Conservation (phyloP, 2,888 invertebrate species). For the Elgonia sp. region DNA sequence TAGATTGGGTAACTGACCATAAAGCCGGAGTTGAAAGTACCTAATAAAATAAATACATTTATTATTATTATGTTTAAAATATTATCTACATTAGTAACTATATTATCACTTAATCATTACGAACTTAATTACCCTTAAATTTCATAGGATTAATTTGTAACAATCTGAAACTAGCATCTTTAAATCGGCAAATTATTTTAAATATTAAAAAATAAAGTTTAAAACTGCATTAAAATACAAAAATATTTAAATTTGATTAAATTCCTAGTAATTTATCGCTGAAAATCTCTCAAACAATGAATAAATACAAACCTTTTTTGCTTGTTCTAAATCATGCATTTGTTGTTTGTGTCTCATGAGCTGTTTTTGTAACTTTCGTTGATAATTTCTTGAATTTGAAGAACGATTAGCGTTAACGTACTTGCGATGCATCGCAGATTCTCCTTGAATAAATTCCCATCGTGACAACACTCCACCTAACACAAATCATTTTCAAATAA, state of each 20-base stretch:
- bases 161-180: too few species aligned
- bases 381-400: slow-evolving; percentile 88
- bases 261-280: too few species aligned
- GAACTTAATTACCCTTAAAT: too few species aligned
- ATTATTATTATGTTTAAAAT: not conserved
- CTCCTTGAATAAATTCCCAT: slow-evolving; percentile 97
- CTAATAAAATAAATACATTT: slow-evolving; percentile 87
- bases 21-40: slow-evolving; percentile 85
- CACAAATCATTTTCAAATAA: not conserved
- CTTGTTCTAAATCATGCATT: slow-evolving; percentile 91
- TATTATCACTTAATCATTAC: too few species aligned
- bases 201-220: too few species aligned
- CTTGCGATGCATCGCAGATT: slow-evolving; percentile 88
- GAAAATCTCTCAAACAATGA: slow-evolving; percentile 15
- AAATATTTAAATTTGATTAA: too few species aligned
- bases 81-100: not conserved
- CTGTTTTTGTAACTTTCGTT: slow-evolving; percentile 92
- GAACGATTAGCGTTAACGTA: slow-evolving; percentile 84
- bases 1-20: slow-evolving; percentile 80
- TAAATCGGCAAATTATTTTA: too few species aligned
- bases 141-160: too few species aligned
- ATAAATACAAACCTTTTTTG: slow-evolving; percentile 87
- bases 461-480: slow-evolving; percentile 87
- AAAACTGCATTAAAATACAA: too few species aligned
- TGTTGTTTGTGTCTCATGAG: slow-evolving; percentile 90